phyloP scores from a whole-genome alignment of 1,140 invertebrate genomes.

The Matsumurasca onukii region DNA sequence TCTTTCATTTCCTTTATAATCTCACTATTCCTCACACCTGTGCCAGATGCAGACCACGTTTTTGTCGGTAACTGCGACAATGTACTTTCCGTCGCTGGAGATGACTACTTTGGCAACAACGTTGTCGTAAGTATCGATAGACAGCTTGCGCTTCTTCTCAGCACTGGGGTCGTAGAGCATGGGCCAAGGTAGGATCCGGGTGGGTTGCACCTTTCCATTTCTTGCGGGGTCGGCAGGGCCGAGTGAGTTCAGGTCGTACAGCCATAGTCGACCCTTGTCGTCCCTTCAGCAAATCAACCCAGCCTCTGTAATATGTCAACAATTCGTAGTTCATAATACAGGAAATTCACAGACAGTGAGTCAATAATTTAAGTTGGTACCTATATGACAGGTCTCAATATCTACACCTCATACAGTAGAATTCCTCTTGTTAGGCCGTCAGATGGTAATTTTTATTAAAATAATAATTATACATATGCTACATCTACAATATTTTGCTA shows the following conservation, averaged over 20 bases:
- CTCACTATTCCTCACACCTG: no score
- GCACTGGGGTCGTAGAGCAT: constrained; percentile 43
- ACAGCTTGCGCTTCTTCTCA: constrained; percentile 46
- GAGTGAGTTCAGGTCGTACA: constrained; percentile 48
- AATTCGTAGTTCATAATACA: no score
- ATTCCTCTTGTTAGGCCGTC: no score
- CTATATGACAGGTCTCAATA: no score
- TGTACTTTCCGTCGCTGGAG: constrained; percentile 44
- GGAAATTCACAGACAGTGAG: no score
- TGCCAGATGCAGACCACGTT: constrained; percentile 56
- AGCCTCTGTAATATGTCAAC: constrained; percentile 44
- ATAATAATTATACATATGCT: no score
- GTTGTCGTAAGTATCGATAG: constrained; percentile 47
- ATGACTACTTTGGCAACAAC: constrained; percentile 52
- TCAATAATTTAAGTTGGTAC: no score
- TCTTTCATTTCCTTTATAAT: no score
- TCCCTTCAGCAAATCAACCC: constrained; percentile 49
- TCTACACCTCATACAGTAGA: no score
- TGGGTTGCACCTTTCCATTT: constrained; percentile 30
- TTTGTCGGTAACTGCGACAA: constrained; percentile 55
- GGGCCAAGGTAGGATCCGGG: constrained; percentile 48
- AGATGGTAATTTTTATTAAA: no score
- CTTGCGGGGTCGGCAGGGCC: constrained; percentile 17
- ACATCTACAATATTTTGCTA: no score
- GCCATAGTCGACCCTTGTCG: constrained; percentile 51